Conservation (phyloP, 2,797 vertebrate species). For the Jordanella pulchra region DNA sequence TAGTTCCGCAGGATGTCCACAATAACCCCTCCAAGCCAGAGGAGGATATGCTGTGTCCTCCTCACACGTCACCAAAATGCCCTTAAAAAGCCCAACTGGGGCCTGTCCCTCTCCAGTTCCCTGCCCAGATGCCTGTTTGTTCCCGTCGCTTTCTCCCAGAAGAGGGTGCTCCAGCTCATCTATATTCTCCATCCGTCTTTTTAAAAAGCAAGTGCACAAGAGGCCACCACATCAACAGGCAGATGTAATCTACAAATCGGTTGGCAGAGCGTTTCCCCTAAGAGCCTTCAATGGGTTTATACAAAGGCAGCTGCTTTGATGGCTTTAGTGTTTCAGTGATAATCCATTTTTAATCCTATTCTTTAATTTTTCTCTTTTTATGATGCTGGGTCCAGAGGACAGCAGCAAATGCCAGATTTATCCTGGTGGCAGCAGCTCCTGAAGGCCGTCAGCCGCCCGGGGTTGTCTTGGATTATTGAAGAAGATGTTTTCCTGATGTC, state of each 20-base stretch:
- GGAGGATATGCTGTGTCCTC: slow-evolving; percentile 76
- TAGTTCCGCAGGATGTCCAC: slow-evolving; percentile 67
- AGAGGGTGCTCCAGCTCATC: slow-evolving; percentile 87
- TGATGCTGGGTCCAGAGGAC: slow-evolving; percentile 34
- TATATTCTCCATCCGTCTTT: slow-evolving; percentile 79
- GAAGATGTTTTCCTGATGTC: slow-evolving; percentile 51
- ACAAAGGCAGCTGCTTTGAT: slow-evolving; percentile 54
- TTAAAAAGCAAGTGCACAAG: slow-evolving; percentile 31
- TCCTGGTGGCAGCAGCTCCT: not conserved
- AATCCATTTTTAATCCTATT: slow-evolving; percentile 76
- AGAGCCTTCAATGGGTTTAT: slow-evolving; percentile 38
- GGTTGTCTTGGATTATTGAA: slow-evolving; percentile 28
- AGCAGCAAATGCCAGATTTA: slow-evolving; percentile 41
- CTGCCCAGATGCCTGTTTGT: slow-evolving; percentile 28
- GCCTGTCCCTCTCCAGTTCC: slow-evolving; percentile 37
- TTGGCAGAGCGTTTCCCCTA: slow-evolving; percentile 29
- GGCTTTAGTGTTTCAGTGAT: slow-evolving; percentile 45
- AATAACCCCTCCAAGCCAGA: slow-evolving; percentile 71
- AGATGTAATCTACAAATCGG: slow-evolving; percentile 53
- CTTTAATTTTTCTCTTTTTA: slow-evolving; percentile 61
- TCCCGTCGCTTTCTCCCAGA: slow-evolving; percentile 71
- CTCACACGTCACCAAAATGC: slow-evolving; percentile 77
- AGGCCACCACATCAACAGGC: slow-evolving; percentile 56
- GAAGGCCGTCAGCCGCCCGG: slow-evolving; percentile 21
- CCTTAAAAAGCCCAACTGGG: slow-evolving; percentile 63